Base-by-base conservation (phyloP, 1,140 invertebrate genomes). In the Acromyrmex heyeri region DNA sequence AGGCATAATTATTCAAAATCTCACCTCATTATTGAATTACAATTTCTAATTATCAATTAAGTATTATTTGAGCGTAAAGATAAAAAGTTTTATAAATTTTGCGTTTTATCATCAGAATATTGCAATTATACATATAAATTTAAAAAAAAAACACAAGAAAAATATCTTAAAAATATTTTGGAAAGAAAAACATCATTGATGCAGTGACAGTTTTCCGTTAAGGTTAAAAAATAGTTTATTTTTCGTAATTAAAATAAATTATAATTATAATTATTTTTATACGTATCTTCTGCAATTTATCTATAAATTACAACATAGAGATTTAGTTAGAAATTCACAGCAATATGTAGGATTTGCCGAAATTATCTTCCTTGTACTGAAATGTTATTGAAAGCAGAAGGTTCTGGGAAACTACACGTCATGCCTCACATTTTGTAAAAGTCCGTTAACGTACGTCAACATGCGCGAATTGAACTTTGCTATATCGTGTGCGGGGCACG, bases 401-500 rank as follows among this genome's bases (percentile, higher is more conserved):
- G 38, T 48, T 82, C 34, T 34, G 65, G 53, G 3, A 30, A 24
- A 12, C 14, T 30, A 48, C 65, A n/a, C 30, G 10, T 34, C 30
- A 65, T 27, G 21, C 10, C 16, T 81, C 34, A 24, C 50, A 81
- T 27, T 24, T 44, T 27, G 64, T 16, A 24, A 81, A 81, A 81
- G 53, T 53, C 27, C 30, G 48, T 34, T 10, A 57, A 59, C 38
- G 38, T 72, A 34, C 64, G 21, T 70, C 30, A 81, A 81, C 30
- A 82, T 48, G 67, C 7, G 24, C 55, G 18, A 73, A 83, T 62
- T 62, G 38, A 61, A 73, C 69, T 48, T 83, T 38, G 18, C 79
- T 59, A 6, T 34, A 48, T 44, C 38, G 34, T 3, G 69, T 3
- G 69, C 21, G 38, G 1, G 18, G 18, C 53, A 34, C 24, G 69